Percentiles rank a stretch among this genome's conserved stretches.
Evolutionary conservation across 2,797 vertebrate genomes (phyloP).

Genomic region (Cichlasoma orientale): DNA sequence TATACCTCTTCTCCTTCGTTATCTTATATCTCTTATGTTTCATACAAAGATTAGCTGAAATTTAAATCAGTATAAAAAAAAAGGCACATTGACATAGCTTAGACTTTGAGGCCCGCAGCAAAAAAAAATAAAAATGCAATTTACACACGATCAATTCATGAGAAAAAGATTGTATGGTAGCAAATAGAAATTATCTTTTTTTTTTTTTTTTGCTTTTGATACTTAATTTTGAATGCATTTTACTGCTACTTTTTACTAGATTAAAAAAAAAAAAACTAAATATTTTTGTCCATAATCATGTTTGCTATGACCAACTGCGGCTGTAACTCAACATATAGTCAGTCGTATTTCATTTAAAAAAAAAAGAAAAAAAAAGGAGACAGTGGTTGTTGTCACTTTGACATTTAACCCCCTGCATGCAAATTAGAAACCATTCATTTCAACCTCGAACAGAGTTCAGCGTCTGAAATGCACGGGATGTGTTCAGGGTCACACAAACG

Average conservation of each 20-base stretch:
- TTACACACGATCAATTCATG: neutral
- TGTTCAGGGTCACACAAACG: slow-evolving; percentile 57
- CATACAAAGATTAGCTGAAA: no score
- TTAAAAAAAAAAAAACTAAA: neutral
- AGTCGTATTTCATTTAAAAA: slow-evolving; percentile 5
- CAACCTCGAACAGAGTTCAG: slow-evolving; percentile 22
- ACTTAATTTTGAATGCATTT: neutral
- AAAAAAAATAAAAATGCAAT: neutral
- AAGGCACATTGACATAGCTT: neutral
- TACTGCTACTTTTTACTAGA: neutral
- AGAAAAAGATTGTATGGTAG: neutral
- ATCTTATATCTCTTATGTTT: neutral
- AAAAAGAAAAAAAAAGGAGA: neutral
- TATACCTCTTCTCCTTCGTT: neutral
- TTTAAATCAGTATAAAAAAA: neutral
- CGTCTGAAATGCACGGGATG: slow-evolving; percentile 19
- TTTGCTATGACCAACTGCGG: neutral
- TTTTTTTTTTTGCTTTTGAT: neutral
- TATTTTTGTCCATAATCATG: neutral
- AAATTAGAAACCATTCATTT: slow-evolving; percentile 7
- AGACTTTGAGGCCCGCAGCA: neutral
- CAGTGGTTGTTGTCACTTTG: neutral
- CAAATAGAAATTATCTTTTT: neutral
- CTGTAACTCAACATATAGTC: neutral
- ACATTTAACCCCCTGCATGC: slow-evolving; percentile 7